Conservation (phyloP, 2,797 vertebrate species). For the Margarornis squamiger region DNA sequence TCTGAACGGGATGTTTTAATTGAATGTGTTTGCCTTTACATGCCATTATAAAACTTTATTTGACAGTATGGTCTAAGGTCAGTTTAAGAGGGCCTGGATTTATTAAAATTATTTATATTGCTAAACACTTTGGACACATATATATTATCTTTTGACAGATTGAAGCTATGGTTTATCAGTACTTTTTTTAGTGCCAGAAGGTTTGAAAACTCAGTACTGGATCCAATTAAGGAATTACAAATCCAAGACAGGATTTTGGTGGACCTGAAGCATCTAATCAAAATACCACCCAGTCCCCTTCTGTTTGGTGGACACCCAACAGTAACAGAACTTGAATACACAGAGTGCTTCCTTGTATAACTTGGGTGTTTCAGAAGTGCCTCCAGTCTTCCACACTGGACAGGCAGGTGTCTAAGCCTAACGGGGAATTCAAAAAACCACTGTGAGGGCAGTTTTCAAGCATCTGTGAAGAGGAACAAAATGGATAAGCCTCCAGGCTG, state of each 20-base stretch:
- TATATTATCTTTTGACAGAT: not conserved
- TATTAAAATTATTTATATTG: not conserved
- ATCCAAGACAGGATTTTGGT: not conserved
- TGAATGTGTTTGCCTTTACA: not conserved
- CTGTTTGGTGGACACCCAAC: not conserved
- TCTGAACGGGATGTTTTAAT: not conserved
- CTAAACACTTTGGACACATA: not conserved
- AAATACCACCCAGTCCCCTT: not conserved
- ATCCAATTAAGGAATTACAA: not conserved
- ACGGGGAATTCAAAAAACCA: not conserved
- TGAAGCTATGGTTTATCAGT: not conserved
- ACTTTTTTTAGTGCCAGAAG: not conserved
- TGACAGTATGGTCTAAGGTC: not conserved
- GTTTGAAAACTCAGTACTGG: not conserved
- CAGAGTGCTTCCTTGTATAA: not conserved
- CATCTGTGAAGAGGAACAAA: not conserved
- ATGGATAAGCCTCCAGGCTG: fast-evolving
- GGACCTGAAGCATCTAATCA: not conserved
- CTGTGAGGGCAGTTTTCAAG: not conserved
- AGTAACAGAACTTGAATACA: not conserved
- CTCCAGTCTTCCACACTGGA: not conserved
- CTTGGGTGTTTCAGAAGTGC: fast-evolving
- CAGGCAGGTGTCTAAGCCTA: not conserved
- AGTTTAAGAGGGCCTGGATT: not conserved
- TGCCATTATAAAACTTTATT: not conserved